Conservation (phyloP, 2,797 vertebrate genomes). For the Sebastes trivittatus region DNA sequence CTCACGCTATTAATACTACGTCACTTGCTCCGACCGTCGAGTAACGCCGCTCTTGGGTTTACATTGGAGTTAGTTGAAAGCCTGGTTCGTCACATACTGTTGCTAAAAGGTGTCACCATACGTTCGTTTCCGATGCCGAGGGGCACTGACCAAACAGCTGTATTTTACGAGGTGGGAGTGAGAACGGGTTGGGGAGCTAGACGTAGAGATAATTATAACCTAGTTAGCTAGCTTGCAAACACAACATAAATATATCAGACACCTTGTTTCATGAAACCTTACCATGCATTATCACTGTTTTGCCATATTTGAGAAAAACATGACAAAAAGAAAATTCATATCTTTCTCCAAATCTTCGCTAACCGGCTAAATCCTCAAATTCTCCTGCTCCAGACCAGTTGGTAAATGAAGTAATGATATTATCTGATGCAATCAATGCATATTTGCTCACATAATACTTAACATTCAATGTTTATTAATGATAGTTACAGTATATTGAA, state of each 20-base stretch:
- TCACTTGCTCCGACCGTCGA: no score
- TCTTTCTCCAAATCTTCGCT: background rate
- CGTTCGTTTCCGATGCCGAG: no score
- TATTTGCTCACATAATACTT: background rate
- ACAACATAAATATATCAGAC: background rate
- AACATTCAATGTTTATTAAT: background rate
- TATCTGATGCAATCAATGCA: background rate
- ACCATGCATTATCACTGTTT: background rate
- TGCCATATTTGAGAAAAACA: background rate
- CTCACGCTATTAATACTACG: no score
- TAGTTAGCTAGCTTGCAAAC: background rate
- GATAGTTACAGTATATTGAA: background rate
- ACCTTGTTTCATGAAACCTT: background rate
- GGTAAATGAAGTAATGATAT: background rate
- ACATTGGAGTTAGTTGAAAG: no score
- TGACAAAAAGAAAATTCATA: background rate
- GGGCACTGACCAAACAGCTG: no score
- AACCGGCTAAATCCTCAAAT: background rate
- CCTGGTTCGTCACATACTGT: no score
- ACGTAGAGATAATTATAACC: background rate
- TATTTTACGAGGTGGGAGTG: no score
- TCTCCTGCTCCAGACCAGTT: background rate
- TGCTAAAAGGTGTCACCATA: no score
- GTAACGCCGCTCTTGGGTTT: no score
- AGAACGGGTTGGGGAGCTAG: background rate